Base-by-base conservation (phyloP, 30 jellyfish, hydroid and myxozoan species). In the Nemopilema nomurai region DNA sequence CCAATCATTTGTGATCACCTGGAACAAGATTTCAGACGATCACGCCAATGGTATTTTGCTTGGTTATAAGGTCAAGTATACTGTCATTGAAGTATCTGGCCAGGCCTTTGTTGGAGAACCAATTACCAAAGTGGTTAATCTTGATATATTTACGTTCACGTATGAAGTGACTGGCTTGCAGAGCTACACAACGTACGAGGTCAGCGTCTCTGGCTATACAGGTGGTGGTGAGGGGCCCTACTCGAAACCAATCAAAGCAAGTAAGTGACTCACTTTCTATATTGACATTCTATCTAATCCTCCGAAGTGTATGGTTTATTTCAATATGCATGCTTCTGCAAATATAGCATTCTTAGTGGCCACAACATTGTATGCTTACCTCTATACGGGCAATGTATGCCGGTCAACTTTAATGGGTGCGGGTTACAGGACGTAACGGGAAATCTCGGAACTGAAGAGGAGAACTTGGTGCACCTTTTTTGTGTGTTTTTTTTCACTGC, bases 211-310 rank as follows among this genome's bases (percentile, higher is more conserved):
- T 62, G 97, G 92, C 20, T 81, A 32, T 62, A 89, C 92, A 0
- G 76, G 68, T 1, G 82, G 80, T 19, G 97, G 97, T 18, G 84
- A 73, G 19, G 93, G 97, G 13, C 92, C 92, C 0, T 49, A 51
- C 69, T 72, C 90, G 21, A 63, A 82, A 4, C 73, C 92, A 0
- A 53, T 82, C 33, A 24, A 20, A 49, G 92, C 93, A 72, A 25
- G 97, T 89, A 65, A 51, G 81, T 41, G 57, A 41, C 57, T 41
- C 57, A 3, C 9, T 41, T 41, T 41, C 57, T 13, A 41, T 41
- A 3, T 41, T 3, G 13, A 41, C 6, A 6, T 41, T 6, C 57
- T 3, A 41, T 6, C 6, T 41, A 41, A 3, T 6, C 57, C 13
- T 41, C 13, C 57, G 13, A 41, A 41, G 13, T 13, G n/a, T n/a